These are phyloP conservation scores for Cryptotermes secundus DNA, from an alignment of 1,140 invertebrate genomes.

Conservation along the genomic window DNA sequence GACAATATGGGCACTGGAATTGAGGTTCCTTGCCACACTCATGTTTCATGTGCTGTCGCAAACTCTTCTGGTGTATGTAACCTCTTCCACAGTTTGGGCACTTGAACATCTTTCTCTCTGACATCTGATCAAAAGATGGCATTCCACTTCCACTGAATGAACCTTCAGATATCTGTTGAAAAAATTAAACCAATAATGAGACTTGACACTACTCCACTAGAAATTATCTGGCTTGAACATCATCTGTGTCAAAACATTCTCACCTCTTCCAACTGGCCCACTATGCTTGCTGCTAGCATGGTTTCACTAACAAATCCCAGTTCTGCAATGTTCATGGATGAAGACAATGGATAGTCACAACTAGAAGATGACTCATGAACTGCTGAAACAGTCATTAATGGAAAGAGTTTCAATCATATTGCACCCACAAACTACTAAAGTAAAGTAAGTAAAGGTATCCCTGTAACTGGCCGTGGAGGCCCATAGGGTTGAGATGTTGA, in stretches of 20 bases:
- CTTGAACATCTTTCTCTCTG: background rate
- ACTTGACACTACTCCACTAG: background rate
- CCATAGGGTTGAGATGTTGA: too few species aligned
- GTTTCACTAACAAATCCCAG: background rate
- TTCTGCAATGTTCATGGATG: background rate
- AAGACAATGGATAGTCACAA: background rate
- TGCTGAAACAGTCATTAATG: background rate
- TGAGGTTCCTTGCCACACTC: conserved; percentile 49
- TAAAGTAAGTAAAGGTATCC: too few species aligned
- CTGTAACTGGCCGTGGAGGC: too few species aligned
- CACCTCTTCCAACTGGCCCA: too few species aligned
- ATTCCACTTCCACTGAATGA: background rate
- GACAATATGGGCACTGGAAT: conserved; percentile 49
- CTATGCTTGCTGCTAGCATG: too few species aligned
- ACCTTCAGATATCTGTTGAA: background rate
- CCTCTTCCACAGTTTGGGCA: conserved; percentile 44
- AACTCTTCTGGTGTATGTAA: conserved; percentile 45
- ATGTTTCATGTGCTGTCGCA: conserved; percentile 48
- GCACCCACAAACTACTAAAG: too few species aligned
- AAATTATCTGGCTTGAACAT: too few species aligned
- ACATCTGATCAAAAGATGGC: background rate
- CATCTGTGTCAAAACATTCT: too few species aligned
- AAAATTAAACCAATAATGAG: background rate
- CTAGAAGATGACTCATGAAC: background rate
- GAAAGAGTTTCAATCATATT: too few species aligned